These are phyloP conservation scores for Gastracanthus pulcherrimus DNA, from an alignment of 2,888 invertebrate species.

Conservation along the genomic window DNA sequence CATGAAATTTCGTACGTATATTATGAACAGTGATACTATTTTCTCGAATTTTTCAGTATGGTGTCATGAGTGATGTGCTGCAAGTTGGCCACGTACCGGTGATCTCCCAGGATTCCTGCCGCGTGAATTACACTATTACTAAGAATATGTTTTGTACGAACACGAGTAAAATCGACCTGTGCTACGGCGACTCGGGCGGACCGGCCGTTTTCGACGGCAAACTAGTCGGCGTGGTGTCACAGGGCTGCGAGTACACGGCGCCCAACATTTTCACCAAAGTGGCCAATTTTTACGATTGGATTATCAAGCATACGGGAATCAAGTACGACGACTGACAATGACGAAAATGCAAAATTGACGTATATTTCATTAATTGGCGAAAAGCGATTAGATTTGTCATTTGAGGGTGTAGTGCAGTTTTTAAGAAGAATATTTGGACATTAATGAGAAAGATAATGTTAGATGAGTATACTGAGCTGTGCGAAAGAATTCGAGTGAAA, in stretches of 20 bases:
- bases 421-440: too few relatives aligned
- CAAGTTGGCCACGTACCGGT: not conserved
- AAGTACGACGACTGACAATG: not conserved
- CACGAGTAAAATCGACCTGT: not conserved
- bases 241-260: slow-evolving; percentile 23
- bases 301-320: slow-evolving; percentile 6
- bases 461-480: too few relatives aligned
- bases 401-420: too few relatives aligned
- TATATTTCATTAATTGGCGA: too few relatives aligned
- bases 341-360: too few relatives aligned
- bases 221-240: slow-evolving; percentile 20
- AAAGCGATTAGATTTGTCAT: too few relatives aligned
- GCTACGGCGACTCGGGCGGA: slow-evolving; percentile 36
- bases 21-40: not conserved
- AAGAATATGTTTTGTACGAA: slow-evolving; percentile 24
- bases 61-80: not conserved
- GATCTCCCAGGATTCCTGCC: not conserved
- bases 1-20: too few relatives aligned
- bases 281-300: slow-evolving; percentile 27
- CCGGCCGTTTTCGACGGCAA: slow-evolving; percentile 23
- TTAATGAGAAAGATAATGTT: too few relatives aligned
- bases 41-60: not conserved
- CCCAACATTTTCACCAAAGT: slow-evolving; percentile 23
- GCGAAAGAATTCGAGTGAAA: too few relatives aligned
- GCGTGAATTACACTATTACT: not conserved